Evolutionary conservation across 2,888 invertebrate genomes (phyloP).

Genomic region (Drosophila sordidula): DNA sequence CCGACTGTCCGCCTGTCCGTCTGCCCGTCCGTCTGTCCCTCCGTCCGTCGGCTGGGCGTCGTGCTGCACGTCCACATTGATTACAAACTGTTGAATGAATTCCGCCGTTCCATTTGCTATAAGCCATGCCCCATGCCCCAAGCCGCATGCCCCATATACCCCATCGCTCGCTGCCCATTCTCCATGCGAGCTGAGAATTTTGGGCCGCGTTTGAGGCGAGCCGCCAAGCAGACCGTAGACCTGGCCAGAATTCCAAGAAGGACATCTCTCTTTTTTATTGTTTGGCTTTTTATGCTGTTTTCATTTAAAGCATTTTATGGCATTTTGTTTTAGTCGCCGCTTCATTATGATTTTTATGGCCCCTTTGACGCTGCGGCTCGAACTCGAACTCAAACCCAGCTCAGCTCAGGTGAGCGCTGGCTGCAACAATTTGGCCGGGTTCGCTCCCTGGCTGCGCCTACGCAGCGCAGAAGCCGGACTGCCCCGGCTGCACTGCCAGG

Average conservation of each 20-base stretch:
- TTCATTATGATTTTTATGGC: slow-evolving; percentile 81
- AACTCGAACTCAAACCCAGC: background rate
- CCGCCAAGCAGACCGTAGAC: slow-evolving; percentile 44
- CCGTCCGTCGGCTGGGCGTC: slow-evolving; percentile 7
- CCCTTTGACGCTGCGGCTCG: slow-evolving; percentile 63
- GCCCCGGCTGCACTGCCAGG: background rate
- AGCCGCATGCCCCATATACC: slow-evolving; percentile 12
- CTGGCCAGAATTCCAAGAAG: slow-evolving; percentile 74
- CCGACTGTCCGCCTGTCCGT: background rate
- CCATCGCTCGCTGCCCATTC: slow-evolving; percentile 3
- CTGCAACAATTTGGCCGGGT: slow-evolving; percentile 31
- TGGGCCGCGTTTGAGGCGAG: slow-evolving; percentile 45
- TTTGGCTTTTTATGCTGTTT: slow-evolving; percentile 58
- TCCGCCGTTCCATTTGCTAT: slow-evolving; percentile 40
- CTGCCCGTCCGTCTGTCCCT: too few species aligned
- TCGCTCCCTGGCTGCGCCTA: slow-evolving; percentile 36
- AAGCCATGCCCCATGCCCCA: background rate
- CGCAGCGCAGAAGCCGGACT: slow-evolving; percentile 30
- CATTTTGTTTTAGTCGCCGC: slow-evolving; percentile 78
- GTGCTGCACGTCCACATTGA: slow-evolving; percentile 66
- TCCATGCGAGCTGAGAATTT: slow-evolving; percentile 43
- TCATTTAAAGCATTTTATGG: slow-evolving; percentile 77
- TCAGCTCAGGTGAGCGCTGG: slow-evolving; percentile 48
- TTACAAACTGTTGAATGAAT: slow-evolving; percentile 80
- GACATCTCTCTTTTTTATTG: slow-evolving; percentile 57